Conservation (phyloP, 2,888 invertebrate species). For the Xestia sexstrigata region DNA sequence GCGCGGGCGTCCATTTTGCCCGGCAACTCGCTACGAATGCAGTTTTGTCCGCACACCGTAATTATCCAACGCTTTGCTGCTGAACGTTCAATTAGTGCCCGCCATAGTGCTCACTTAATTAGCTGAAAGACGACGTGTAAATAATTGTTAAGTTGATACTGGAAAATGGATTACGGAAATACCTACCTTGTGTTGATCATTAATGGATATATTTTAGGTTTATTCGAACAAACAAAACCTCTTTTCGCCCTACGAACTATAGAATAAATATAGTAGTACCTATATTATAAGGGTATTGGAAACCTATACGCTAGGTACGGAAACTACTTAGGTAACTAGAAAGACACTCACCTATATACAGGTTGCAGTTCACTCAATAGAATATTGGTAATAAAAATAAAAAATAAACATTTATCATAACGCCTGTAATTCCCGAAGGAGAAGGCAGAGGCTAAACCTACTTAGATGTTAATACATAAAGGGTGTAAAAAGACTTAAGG, state of each 20-base stretch:
- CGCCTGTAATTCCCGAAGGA: neutral
- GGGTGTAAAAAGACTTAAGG: too few species aligned
- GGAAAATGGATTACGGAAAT: neutral
- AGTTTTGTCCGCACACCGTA: constrained; percentile 44
- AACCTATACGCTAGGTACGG: neutral
- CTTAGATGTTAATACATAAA: too few species aligned
- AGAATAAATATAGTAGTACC: too few species aligned
- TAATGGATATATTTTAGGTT: neutral
- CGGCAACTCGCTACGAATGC: constrained; percentile 36
- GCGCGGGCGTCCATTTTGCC: constrained; percentile 26
- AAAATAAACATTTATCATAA: neutral
- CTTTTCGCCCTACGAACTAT: neutral
- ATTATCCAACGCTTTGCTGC: constrained; percentile 38
- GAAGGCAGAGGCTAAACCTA: neutral
- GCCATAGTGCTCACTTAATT: constrained; percentile 41
- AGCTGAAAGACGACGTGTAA: constrained; percentile 36
- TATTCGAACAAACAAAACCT: neutral
- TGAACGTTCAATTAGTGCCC: constrained; percentile 47
- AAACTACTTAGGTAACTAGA: neutral
- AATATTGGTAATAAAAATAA: neutral
- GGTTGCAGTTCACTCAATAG: neutral
- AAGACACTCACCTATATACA: neutral
- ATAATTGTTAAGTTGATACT: constrained; percentile 20
- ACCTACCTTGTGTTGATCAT: neutral
- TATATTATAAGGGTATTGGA: neutral